Evolutionary conservation across 2,113 vertebrate species (phyloP).

Genomic region (Carlito syrichta): DNA sequence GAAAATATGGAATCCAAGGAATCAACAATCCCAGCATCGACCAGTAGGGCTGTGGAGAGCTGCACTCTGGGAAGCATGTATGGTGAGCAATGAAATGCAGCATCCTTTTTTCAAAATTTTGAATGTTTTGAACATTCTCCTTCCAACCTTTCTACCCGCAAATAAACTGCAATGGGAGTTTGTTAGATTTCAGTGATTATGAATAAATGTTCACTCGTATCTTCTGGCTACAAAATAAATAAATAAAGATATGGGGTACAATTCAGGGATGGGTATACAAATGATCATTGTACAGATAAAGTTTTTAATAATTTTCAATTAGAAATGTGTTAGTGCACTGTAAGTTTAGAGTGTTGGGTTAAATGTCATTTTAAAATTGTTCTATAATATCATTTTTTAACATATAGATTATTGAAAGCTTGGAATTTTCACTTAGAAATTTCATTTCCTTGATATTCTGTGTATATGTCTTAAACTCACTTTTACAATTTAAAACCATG

Average conservation of each 20-base stretch:
- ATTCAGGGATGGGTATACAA: too few relatives aligned
- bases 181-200: neutral
- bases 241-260: too few relatives aligned
- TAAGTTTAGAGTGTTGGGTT: neutral
- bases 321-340: neutral
- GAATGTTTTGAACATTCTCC: neutral
- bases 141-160: neutral
- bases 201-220: neutral
- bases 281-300: too few relatives aligned
- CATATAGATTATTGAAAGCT: neutral
- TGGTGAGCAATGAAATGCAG: rapidly evolving
- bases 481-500: neutral
- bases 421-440: neutral
- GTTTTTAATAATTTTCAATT: neutral
- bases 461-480: neutral
- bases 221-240: neutral
- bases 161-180: neutral
- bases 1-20: neutral
- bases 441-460: neutral
- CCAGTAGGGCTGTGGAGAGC: neutral
- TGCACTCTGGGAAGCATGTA: rapidly evolving
- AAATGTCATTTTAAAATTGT: neutral
- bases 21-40: too few relatives aligned
- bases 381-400: neutral
- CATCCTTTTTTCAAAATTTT: neutral